Percentiles rank a stretch among this genome's conserved stretches.
These are phyloP conservation scores for Drosophila aldrichi DNA, from an alignment of 2,888 invertebrate species.

Conservation along the genomic window DNA sequence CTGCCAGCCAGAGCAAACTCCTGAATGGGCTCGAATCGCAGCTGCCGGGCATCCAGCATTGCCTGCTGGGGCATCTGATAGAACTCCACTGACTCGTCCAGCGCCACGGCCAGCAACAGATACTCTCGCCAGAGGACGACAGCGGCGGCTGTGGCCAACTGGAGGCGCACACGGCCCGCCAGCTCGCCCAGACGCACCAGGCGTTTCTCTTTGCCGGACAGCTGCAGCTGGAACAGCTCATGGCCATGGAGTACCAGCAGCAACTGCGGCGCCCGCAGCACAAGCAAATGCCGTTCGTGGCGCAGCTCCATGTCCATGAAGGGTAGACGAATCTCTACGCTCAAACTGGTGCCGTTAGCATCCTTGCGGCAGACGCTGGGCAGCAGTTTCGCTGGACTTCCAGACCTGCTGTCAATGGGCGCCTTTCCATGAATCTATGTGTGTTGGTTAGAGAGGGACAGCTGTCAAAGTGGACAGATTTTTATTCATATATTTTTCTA, in stretches of 20 bases:
- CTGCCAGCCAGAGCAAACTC: constrained; percentile 72
- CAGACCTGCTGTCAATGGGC: neutral
- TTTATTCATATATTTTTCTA: neutral
- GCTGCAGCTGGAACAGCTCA: constrained; percentile 75
- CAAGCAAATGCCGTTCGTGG: constrained; percentile 62
- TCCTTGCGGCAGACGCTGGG: constrained; percentile 52
- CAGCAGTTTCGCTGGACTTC: constrained; percentile 6
- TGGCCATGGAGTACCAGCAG: constrained; percentile 79
- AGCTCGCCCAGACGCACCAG: constrained; percentile 73
- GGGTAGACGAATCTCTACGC: constrained; percentile 77
- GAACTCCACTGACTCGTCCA: constrained; percentile 76
- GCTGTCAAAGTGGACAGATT: neutral
- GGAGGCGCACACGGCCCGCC: constrained; percentile 60
- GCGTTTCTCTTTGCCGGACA: constrained; percentile 67
- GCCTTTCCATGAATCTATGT: constrained; percentile 16
- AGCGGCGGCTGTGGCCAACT: constrained; percentile 61
- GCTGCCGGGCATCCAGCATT: constrained; percentile 50
- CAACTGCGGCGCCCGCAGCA: constrained; percentile 72
- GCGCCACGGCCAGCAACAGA: constrained; percentile 72
- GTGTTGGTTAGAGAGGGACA: neutral
- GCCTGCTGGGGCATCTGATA: constrained; percentile 73
- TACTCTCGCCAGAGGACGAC: constrained; percentile 78
- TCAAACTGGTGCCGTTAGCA: constrained; percentile 50
- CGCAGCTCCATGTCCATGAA: constrained; percentile 81
- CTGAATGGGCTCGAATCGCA: constrained; percentile 75